Conservation (phyloP, 2,888 invertebrate genomes). For the Tromatobia lineatoria region DNA sequence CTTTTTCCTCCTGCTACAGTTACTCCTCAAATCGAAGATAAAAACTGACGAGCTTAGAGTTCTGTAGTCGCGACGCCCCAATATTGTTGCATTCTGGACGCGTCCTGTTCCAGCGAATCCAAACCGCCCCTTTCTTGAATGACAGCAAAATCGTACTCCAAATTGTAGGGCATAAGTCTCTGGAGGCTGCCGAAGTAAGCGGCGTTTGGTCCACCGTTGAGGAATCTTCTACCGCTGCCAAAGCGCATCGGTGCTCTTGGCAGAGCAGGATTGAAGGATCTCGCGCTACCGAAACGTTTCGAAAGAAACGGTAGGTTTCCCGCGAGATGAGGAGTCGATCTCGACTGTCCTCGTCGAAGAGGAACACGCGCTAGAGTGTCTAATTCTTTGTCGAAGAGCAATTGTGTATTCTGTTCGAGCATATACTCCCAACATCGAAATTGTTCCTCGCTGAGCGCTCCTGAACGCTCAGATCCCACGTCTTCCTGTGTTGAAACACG, state of each 20-base stretch:
- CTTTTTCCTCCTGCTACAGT: too few relatives aligned
- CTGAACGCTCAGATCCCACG: slow-evolving; percentile 84
- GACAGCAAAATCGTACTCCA: slow-evolving; percentile 94
- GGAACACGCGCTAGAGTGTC: slow-evolving; percentile 89
- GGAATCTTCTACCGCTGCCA: slow-evolving; percentile 88
- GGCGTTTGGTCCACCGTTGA: slow-evolving; percentile 92
- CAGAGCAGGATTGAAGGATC: slow-evolving; percentile 90
- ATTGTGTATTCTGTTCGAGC: slow-evolving; percentile 95
- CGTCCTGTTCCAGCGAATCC: slow-evolving; percentile 93
- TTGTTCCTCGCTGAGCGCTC: slow-evolving; percentile 91
- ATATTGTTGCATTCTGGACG: slow-evolving; percentile 94
- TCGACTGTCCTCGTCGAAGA: slow-evolving; percentile 87
- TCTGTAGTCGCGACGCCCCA: slow-evolving; percentile 97
- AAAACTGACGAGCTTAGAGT: slow-evolving; percentile 86
- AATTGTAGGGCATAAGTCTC: slow-evolving; percentile 93
- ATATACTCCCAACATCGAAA: slow-evolving; percentile 98
- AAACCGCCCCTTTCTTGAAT: slow-evolving; percentile 92
- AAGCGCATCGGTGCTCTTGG: slow-evolving; percentile 86
- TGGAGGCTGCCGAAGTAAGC: slow-evolving; percentile 95
- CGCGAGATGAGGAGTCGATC: slow-evolving; percentile 82
- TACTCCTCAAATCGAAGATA: too few relatives aligned
- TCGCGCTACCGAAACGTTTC: slow-evolving; percentile 92
- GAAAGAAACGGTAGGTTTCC: slow-evolving; percentile 86
- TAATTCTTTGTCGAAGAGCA: slow-evolving; percentile 94
- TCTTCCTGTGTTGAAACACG: slow-evolving; percentile 86